Evolutionary conservation across 1,140 invertebrate species (phyloP).

Genomic region (Tenebrio molitor): DNA sequence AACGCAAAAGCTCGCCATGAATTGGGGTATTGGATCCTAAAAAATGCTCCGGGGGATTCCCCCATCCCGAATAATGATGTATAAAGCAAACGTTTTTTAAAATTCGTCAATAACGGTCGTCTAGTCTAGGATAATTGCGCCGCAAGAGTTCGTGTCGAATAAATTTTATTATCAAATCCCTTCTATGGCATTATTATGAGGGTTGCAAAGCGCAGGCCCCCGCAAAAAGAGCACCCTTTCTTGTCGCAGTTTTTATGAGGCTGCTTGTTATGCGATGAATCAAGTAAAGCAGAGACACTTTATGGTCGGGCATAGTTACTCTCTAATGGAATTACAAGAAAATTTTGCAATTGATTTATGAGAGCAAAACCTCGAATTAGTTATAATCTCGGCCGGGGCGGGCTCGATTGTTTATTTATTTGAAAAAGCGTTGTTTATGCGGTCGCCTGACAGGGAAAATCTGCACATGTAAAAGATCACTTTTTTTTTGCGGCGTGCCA

Average conservation of each 20-base stretch:
- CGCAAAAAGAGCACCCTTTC: constrained; percentile 12
- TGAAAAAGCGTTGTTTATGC: constrained; percentile 16
- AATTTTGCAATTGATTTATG: constrained; percentile 37
- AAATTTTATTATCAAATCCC: constrained; percentile 30
- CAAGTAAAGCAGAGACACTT: constrained; percentile 10
- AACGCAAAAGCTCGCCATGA: background rate
- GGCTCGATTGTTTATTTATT: constrained; percentile 3
- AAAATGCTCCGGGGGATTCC: background rate
- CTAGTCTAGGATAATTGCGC: no score
- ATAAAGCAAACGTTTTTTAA: no score
- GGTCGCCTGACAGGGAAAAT: background rate
- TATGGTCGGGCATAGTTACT: background rate
- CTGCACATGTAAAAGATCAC: constrained; percentile 14
- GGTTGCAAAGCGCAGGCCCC: background rate
- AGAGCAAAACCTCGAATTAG: constrained; percentile 9
- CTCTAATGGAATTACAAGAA: constrained; percentile 19
- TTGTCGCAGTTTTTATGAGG: background rate
- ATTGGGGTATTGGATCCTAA: background rate
- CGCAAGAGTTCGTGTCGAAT: background rate
- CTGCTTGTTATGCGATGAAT: constrained; percentile 9
- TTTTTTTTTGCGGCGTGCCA: background rate
- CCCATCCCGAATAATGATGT: no score
- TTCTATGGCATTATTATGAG: constrained; percentile 1
- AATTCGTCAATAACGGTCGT: no score
- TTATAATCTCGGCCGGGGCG: background rate